These are phyloP conservation scores for Cataglyphis livida DNA, from an alignment of 2,888 invertebrate genomes.

Conservation along the genomic window DNA sequence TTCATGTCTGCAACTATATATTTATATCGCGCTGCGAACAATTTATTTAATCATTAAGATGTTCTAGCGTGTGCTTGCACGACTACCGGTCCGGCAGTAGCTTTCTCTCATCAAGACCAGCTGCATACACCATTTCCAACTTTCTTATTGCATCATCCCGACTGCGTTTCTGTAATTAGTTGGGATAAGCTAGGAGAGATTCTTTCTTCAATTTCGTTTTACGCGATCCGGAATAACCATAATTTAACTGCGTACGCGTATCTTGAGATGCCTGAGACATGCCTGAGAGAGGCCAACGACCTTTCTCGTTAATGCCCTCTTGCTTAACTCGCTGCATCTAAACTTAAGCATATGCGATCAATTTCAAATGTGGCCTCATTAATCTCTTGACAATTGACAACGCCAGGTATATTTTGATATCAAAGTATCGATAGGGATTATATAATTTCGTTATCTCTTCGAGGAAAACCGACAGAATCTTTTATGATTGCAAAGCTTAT, in stretches of 20 bases:
- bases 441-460: conserved; percentile 3
- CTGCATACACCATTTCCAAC: conserved; percentile 46
- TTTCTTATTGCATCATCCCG: conserved; percentile 47
- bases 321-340: conserved; percentile 13
- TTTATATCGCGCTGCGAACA: conserved; percentile 14
- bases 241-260: conserved; percentile 43
- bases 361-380: conserved; percentile 20
- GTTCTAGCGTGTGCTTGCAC: conserved; percentile 30
- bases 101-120: conserved; percentile 49
- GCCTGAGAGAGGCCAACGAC: conserved; percentile 15
- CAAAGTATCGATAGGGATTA: conserved; percentile 1
- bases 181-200: conserved; percentile 22
- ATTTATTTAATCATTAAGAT: conserved; percentile 52
- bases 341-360: conserved; percentile 13
- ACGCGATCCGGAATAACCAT: conserved; percentile 19
- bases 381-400: not conserved
- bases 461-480: not conserved
- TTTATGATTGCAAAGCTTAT: conserved; percentile 56
- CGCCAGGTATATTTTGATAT: not conserved
- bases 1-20: conserved; percentile 11
- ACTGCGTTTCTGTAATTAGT: conserved; percentile 42
- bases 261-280: conserved; percentile 10
- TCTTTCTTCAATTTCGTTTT: conserved; percentile 35
- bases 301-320: conserved; percentile 23
- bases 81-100: conserved; percentile 23